Evolutionary conservation across 1,140 invertebrate genomes (phyloP).

Genomic region (Drosophila insularis): DNA sequence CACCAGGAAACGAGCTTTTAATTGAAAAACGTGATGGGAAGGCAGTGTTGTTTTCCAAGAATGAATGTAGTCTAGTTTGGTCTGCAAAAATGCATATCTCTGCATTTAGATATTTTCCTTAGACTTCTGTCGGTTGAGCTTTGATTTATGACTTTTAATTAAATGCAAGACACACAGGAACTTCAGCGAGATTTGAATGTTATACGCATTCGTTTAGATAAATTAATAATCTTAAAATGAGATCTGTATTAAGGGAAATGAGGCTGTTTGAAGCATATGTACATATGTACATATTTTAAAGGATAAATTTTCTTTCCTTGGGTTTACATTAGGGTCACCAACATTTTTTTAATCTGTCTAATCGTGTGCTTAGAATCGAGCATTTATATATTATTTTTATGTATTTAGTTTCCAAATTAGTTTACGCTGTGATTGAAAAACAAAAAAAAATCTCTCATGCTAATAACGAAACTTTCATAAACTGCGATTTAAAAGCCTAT

Average conservation of each 20-base stretch:
- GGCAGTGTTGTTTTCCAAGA: slow-evolving; percentile 23
- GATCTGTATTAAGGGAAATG: not conserved
- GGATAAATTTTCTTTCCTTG: not conserved
- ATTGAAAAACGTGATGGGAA: slow-evolving; percentile 72
- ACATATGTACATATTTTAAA: not conserved
- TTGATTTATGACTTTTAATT: slow-evolving; percentile 74
- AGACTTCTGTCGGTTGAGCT: slow-evolving; percentile 51
- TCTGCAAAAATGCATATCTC: slow-evolving; percentile 7
- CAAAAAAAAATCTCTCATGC: too few species aligned
- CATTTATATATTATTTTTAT: too few species aligned
- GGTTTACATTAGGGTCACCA: too few species aligned
- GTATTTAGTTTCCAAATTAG: too few species aligned
- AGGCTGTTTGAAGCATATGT: too few species aligned
- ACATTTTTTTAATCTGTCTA: too few species aligned
- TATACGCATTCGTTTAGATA: too few species aligned
- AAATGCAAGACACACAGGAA: slow-evolving; percentile 42
- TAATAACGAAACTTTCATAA: not conserved
- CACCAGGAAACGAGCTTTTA: slow-evolving; percentile 65
- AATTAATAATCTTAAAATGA: not conserved
- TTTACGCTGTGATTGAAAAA: too few species aligned
- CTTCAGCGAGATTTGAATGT: not conserved
- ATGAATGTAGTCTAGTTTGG: not conserved
- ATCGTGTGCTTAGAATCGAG: too few species aligned
- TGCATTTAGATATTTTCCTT: slow-evolving; percentile 53
- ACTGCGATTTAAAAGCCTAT: not conserved